Conservation (phyloP, 2,888 invertebrate species). For the Pseudeuparius sepicola region DNA sequence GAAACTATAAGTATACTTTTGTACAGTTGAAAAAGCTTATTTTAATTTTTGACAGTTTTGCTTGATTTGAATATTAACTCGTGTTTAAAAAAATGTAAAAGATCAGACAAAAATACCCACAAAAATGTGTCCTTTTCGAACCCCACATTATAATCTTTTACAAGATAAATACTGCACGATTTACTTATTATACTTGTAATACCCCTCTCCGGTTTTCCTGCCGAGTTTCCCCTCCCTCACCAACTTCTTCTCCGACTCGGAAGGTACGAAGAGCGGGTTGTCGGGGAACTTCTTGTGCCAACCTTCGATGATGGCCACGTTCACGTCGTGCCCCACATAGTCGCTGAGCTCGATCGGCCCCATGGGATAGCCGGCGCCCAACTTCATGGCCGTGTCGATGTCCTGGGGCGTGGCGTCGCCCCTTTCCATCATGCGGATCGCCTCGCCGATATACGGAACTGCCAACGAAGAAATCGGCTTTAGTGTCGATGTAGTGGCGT, state of each 20-base stretch:
- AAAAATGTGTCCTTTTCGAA: too few species aligned
- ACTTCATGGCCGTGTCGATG: slow-evolving; percentile 83
- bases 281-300: slow-evolving; percentile 67
- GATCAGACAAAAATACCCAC: too few species aligned
- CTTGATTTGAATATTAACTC: too few species aligned
- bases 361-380: slow-evolving; percentile 85
- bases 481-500: too few species aligned
- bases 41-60: too few species aligned
- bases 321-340: slow-evolving; percentile 75
- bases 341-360: slow-evolving; percentile 79
- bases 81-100: too few species aligned
- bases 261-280: slow-evolving; percentile 54
- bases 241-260: slow-evolving; percentile 53
- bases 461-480: too few species aligned
- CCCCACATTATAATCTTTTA: too few species aligned
- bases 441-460: slow-evolving; percentile 75
- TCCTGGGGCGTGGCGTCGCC: slow-evolving; percentile 66
- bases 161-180: too few species aligned
- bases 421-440: slow-evolving; percentile 69
- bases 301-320: slow-evolving; percentile 65
- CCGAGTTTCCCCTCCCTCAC: slow-evolving; percentile 74
- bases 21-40: too few species aligned
- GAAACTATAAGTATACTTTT: too few species aligned
- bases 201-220: slow-evolving; percentile 73
- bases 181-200: slow-evolving; percentile 61